These are phyloP conservation scores for Micrasema longulum DNA, from an alignment of 1,140 invertebrate species.

Conservation along the genomic window DNA sequence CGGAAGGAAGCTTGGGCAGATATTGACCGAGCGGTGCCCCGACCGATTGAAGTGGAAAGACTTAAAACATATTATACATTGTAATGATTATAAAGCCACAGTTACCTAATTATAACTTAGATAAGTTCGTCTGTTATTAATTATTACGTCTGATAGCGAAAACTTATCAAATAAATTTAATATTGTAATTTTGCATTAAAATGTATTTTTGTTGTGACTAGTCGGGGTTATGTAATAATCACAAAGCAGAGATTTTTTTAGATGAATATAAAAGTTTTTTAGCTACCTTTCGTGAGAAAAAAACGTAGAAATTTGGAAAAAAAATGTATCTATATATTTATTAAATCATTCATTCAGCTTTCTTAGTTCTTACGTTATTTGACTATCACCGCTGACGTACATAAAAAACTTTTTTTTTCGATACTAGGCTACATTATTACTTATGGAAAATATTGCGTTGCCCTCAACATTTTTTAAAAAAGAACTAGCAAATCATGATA, in stretches of 20 bases:
- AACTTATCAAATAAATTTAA: not conserved
- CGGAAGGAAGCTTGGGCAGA: conserved; percentile 25
- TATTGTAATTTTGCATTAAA: not conserved
- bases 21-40: conserved; percentile 27
- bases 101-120: conserved; percentile 21
- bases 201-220: not conserved
- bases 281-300: not conserved
- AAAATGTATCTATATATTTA: too few relatives aligned
- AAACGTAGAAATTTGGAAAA: too few relatives aligned
- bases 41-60: not conserved
- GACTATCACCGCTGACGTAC: too few relatives aligned
- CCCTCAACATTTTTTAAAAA: too few relatives aligned
- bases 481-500: too few relatives aligned
- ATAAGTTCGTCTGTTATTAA: conserved; percentile 15
- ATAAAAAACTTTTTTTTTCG: too few relatives aligned
- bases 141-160: conserved; percentile 23
- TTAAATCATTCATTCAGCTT: too few relatives aligned
- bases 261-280: not conserved
- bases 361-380: too few relatives aligned
- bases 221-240: not conserved
- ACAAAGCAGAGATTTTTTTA: not conserved
- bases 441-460: too few relatives aligned
- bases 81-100: not conserved
- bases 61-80: not conserved
- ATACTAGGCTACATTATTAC: too few relatives aligned